phyloP scores from a whole-genome alignment of 2,888 invertebrate species.

The Amblyjoppa fuscipennis region DNA sequence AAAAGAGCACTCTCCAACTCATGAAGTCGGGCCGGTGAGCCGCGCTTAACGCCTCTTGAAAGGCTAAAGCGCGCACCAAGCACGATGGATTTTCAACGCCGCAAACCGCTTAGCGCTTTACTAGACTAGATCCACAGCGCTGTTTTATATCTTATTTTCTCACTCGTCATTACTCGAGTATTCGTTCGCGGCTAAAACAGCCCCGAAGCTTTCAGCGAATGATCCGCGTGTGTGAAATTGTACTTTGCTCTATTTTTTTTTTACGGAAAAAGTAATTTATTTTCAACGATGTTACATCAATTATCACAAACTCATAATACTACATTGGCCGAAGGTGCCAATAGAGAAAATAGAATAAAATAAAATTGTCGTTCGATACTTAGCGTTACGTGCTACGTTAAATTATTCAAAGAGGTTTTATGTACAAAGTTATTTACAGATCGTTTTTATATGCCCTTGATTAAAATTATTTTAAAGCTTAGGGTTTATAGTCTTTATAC shows the following conservation, averaged over 20 bases:
- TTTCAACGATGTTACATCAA: slow-evolving; percentile 74
- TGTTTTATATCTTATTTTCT: slow-evolving; percentile 67
- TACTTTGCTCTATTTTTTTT: neutral
- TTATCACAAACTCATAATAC: slow-evolving; percentile 82
- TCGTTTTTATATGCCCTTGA: slow-evolving; percentile 43
- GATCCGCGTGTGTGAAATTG: neutral
- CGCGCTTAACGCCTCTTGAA: slow-evolving; percentile 84
- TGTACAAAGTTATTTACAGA: slow-evolving; percentile 72
- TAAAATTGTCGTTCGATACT: slow-evolving; percentile 43
- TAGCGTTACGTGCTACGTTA: slow-evolving; percentile 34
- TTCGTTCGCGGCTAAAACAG: slow-evolving; percentile 2
- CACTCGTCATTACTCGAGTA: slow-evolving; percentile 32
- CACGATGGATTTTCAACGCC: slow-evolving; percentile 67
- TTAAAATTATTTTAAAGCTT: slow-evolving; percentile 73
- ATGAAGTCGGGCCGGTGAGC: slow-evolving; percentile 77
- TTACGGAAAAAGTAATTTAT: slow-evolving; percentile 69
- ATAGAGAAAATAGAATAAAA: slow-evolving; percentile 51
- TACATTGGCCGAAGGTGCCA: slow-evolving; percentile 74
- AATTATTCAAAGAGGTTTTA: slow-evolving; percentile 25
- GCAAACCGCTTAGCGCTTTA: slow-evolving; percentile 76
- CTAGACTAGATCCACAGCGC: slow-evolving; percentile 69
- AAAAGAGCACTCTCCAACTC: slow-evolving; percentile 82
- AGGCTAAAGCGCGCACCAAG: slow-evolving; percentile 78
- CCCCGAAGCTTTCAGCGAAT: neutral
- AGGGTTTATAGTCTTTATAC: slow-evolving; percentile 68